phyloP scores from a whole-genome alignment of 2,113 vertebrate genomes.

The Rafetus swinhoei region DNA sequence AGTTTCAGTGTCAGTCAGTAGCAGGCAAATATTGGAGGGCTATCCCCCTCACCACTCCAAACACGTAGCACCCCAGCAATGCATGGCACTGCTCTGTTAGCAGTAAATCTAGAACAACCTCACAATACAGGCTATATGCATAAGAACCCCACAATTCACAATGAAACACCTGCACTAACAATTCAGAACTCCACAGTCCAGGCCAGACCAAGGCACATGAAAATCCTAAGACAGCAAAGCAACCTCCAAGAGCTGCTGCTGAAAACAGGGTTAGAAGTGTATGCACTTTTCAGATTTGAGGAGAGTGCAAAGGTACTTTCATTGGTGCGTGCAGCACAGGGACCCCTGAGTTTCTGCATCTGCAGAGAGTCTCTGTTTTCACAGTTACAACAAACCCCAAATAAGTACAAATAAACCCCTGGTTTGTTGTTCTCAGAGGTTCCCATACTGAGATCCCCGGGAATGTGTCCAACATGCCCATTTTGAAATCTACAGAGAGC shows the following conservation, averaged over 20 bases:
- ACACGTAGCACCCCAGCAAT: background rate
- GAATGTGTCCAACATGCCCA: background rate
- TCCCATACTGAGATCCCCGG: background rate
- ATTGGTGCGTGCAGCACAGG: background rate
- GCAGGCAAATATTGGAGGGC: background rate
- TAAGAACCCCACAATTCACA: background rate
- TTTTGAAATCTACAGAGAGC: background rate
- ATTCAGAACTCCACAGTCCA: background rate
- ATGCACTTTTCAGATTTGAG: background rate
- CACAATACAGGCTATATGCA: background rate
- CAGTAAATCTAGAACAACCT: background rate
- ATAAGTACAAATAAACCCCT: background rate
- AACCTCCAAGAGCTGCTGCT: rapidly evolving
- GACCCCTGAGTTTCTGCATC: background rate
- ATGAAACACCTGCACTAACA: rapidly evolving
- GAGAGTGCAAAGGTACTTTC: rapidly evolving
- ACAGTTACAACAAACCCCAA: background rate
- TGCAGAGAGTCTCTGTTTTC: background rate
- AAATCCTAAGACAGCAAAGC: background rate
- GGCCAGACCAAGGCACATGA: rapidly evolving
- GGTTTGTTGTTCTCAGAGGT: rapidly evolving
- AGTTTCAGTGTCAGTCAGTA: background rate
- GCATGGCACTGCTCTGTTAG: background rate
- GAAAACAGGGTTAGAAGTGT: background rate
- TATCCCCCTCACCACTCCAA: background rate